Evolutionary conservation across 2,797 vertebrate species (phyloP).

Genomic region (Gymnocypris eckloni): DNA sequence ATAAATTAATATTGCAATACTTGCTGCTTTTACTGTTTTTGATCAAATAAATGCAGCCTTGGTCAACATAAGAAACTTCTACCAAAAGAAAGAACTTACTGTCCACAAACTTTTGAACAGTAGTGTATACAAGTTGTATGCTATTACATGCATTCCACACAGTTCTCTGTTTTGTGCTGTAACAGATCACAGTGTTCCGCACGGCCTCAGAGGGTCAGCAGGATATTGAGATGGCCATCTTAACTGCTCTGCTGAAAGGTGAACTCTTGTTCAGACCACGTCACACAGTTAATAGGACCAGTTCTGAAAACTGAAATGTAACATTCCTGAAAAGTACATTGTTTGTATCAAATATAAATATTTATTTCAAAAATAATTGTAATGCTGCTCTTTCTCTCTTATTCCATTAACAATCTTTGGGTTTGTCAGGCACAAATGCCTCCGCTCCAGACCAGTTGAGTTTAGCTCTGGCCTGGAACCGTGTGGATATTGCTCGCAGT

Average conservation of each 20-base stretch:
- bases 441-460: constrained; percentile 95
- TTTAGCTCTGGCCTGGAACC: constrained; percentile 96
- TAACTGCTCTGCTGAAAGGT: constrained; percentile 96
- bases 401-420: constrained; percentile 8
- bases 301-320: background rate
- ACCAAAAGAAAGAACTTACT: background rate
- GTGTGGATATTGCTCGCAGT: constrained; percentile 95
- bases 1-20: too few species aligned
- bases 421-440: constrained; percentile 88
- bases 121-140: background rate
- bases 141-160: background rate
- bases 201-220: constrained; percentile 94
- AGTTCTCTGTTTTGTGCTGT: constrained; percentile 11
- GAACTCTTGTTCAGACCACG: constrained; percentile 4
- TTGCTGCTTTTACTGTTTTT: background rate
- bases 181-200: constrained; percentile 91
- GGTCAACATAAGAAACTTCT: background rate
- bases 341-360: background rate
- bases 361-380: background rate
- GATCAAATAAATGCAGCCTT: background rate
- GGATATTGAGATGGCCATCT: constrained; percentile 95
- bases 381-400: background rate
- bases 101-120: background rate
- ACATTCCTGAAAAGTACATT: background rate
- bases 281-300: constrained; percentile 19